Evolutionary conservation across 2,797 vertebrate species (phyloP), one percentile per base, ranked within the genome.

Genomic region (Sorex maritimensis): DNA sequence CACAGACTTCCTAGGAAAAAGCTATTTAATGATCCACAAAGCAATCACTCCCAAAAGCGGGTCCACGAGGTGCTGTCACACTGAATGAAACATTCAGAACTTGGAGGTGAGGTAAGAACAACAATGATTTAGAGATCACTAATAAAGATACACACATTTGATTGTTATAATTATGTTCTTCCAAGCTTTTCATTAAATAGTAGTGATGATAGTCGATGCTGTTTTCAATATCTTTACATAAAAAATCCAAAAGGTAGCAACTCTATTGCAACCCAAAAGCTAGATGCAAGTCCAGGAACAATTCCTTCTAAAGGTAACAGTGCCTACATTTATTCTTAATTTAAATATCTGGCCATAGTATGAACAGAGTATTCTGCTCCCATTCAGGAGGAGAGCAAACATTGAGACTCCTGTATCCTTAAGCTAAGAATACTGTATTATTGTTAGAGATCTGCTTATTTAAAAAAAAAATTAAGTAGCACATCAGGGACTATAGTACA

Each of bases 391-490:
- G 23, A 72, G 15, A 82, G 4, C 34, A 92, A 12, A 80, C 65
- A 6, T n/a, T 69, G 15, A 26, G 23, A 3, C n/a, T 73, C 24
- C 23, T 69, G 3, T 21, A 26, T 83, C 30, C 30, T 79, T 8
- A 7, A 83, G 49, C 55, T 86, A 38, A 94, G 9, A 86, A 72
- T 72, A 49, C 0, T 41, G n/a, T 91, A 82, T 82, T 52, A 84
- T 86, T 77, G 28, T 91, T 74, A 77, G 69, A 93, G 93, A 81
- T 86, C 87, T 85, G 44, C 61, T 90, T 80, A 94, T 82, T 58
- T 81, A 87, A 72, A 92, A 92, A 85, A 63, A 61, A 61, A 61
- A 61, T 21, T 68, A 34, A 63, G 28, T 61, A 83, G 49, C n/a
- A 83, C 17, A 81, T 44, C 19, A 38, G 52, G 69, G 24, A 88